A percentile compares a stretch with the other conserved stretches of the same genome.
Conservation (phyloP, 2,797 vertebrate species). For the Tolypeutes matacus region DNA sequence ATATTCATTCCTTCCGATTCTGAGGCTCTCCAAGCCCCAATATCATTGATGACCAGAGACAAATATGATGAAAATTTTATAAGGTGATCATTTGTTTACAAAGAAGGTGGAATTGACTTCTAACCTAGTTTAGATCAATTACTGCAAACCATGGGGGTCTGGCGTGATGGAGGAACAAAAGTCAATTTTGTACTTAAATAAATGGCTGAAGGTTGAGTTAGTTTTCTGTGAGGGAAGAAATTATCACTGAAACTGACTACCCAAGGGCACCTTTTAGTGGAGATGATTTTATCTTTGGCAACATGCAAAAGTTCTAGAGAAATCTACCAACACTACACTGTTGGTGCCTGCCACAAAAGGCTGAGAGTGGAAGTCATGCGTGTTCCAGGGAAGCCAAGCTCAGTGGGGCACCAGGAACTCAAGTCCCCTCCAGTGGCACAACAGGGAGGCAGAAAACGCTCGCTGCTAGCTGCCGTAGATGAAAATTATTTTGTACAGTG, state of each 20-base stretch:
- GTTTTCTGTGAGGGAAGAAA: not conserved
- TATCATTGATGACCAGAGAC: not conserved
- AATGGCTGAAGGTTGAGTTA: not conserved
- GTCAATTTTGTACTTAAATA: not conserved
- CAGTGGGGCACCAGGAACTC: not conserved
- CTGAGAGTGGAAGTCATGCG: not conserved
- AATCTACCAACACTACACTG: not conserved
- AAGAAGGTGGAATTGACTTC: not conserved
- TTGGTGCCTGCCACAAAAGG: not conserved
- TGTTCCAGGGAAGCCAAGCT: not conserved
- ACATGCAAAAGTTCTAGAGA: not conserved
- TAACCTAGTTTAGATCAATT: not conserved
- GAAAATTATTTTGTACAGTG: not conserved
- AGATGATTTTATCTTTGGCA: not conserved
- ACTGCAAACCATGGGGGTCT: not conserved
- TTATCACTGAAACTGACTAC: not conserved
- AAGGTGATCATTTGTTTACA: not conserved
- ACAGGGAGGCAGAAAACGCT: not conserved
- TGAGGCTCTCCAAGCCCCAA: not conserved
- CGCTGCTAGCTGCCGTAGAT: not conserved
- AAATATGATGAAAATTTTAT: not conserved
- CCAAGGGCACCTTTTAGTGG: not conserved
- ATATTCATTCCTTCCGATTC: slow-evolving; percentile 16
- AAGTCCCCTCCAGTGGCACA: not conserved
- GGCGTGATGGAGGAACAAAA: not conserved